Conservation (phyloP, 2,113 vertebrate genomes). For the Corythaixoides concolor region DNA sequence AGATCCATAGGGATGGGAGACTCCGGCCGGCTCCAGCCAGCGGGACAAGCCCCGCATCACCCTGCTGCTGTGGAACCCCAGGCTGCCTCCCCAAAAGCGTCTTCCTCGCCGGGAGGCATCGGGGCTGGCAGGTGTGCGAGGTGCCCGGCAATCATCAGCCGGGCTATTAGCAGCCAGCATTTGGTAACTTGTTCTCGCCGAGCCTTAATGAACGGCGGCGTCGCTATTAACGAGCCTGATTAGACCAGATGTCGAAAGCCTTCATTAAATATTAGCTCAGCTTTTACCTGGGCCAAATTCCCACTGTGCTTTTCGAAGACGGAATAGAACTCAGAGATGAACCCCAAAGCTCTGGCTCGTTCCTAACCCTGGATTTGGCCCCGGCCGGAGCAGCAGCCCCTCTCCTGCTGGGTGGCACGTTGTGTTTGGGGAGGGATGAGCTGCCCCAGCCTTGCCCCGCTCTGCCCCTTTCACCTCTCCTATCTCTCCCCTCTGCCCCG, state of each 20-base stretch:
- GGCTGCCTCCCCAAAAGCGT: neutral
- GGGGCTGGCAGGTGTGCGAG: neutral
- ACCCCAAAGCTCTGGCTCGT: neutral
- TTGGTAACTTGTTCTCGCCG: conserved; percentile 40
- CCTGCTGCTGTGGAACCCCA: neutral
- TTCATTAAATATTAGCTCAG: conserved; percentile 56
- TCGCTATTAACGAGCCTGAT: conserved; percentile 1
- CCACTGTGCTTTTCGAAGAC: neutral
- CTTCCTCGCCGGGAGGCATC: neutral
- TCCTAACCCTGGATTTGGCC: neutral
- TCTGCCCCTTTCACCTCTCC: conserved; percentile 25
- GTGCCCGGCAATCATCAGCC: neutral
- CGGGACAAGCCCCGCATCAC: rapidly evolving
- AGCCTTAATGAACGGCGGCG: neutral
- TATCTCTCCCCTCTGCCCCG: neutral
- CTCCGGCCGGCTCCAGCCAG: rapidly evolving
- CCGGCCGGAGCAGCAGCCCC: neutral
- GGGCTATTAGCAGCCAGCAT: neutral
- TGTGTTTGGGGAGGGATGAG: rapidly evolving
- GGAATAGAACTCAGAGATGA: neutral
- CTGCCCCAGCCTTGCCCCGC: neutral
- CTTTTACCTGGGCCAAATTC: conserved; percentile 3
- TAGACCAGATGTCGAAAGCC: conserved; percentile 41
- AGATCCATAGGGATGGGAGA: neutral
- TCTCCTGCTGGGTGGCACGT: neutral